Evolutionary conservation across 1,140 invertebrate species (phyloP).

Genomic region (Drosophila ficusphila): DNA sequence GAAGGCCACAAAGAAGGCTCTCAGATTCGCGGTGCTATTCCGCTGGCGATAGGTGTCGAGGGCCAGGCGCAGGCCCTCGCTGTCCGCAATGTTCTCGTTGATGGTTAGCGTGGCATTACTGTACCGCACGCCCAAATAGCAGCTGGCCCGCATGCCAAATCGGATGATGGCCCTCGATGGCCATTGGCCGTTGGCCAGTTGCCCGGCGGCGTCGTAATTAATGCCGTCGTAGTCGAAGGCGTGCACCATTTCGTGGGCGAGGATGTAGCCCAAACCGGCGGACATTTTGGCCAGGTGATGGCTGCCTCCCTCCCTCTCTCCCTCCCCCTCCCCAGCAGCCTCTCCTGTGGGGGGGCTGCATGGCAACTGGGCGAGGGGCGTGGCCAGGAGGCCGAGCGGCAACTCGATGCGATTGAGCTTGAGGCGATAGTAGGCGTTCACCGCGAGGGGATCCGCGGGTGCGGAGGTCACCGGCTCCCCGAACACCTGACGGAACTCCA

Average conservation of each 20-base stretch:
- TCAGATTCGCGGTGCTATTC: neutral
- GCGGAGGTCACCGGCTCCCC: neutral
- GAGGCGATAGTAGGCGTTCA: conserved; percentile 76
- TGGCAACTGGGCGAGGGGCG: conserved; percentile 35
- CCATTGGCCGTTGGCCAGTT: conserved; percentile 52
- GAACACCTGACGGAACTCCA: conserved; percentile 41
- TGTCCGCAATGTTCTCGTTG: conserved; percentile 80
- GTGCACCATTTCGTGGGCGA: conserved; percentile 75
- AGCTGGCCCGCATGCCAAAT: conserved; percentile 55
- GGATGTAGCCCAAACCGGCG: conserved; percentile 62
- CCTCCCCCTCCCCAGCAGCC: too few relatives aligned
- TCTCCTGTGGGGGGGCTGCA: too few relatives aligned
- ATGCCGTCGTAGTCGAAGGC: conserved; percentile 79
- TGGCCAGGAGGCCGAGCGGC: conserved; percentile 64
- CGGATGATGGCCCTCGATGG: conserved; percentile 62
- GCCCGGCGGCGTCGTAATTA: conserved; percentile 70
- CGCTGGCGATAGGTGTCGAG: conserved; percentile 39
- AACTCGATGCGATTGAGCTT: conserved; percentile 69
- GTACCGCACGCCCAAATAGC: conserved; percentile 61
- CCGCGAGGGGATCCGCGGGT: conserved; percentile 53
- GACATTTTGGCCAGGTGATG: conserved; percentile 30
- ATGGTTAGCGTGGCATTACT: conserved; percentile 59
- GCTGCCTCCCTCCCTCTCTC: too few relatives aligned
- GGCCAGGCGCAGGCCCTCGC: conserved; percentile 71
- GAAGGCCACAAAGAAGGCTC: conserved; percentile 67